Conservation (phyloP, 2,797 vertebrate species). For the Xenentodon cancila region DNA sequence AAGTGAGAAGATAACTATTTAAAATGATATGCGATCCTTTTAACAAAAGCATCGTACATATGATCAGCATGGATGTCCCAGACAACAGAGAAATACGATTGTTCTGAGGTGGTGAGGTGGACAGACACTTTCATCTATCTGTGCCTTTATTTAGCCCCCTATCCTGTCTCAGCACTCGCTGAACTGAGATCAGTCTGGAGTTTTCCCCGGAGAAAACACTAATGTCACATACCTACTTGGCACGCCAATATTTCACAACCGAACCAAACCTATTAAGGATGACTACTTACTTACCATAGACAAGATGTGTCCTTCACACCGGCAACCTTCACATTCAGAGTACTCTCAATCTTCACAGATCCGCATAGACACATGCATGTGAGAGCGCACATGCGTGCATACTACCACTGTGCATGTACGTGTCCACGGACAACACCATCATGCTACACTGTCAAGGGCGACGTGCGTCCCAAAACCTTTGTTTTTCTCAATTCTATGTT, state of each 20-base stretch:
- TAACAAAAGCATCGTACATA: slow-evolving; percentile 13
- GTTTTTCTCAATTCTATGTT: too few species aligned
- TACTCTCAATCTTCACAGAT: slow-evolving; percentile 68
- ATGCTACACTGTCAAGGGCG: too few species aligned
- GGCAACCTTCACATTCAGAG: slow-evolving; percentile 85
- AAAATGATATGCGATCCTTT: slow-evolving; percentile 10
- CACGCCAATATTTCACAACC: slow-evolving; percentile 95
- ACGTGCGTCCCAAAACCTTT: too few species aligned
- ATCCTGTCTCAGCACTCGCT: slow-evolving; percentile 75
- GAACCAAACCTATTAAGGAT: slow-evolving; percentile 96
- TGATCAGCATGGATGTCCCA: slow-evolving; percentile 60
- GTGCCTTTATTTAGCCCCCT: slow-evolving; percentile 84
- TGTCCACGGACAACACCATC: background rate
- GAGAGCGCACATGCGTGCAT: slow-evolving; percentile 7
- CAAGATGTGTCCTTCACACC: slow-evolving; percentile 95
- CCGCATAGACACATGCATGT: slow-evolving; percentile 34
- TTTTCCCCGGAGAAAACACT: slow-evolving; percentile 92
- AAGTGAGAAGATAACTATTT: background rate
- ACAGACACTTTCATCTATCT: slow-evolving; percentile 80
- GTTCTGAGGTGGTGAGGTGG: slow-evolving; percentile 73
- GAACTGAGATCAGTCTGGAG: slow-evolving; percentile 87
- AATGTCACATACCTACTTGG: slow-evolving; percentile 91
- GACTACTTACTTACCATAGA: slow-evolving; percentile 95
- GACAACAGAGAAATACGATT: slow-evolving; percentile 65
- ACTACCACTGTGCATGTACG: slow-evolving; percentile 38